Evolutionary conservation across 2,888 invertebrate genomes (phyloP).

Genomic region (Ligdia adustata): DNA sequence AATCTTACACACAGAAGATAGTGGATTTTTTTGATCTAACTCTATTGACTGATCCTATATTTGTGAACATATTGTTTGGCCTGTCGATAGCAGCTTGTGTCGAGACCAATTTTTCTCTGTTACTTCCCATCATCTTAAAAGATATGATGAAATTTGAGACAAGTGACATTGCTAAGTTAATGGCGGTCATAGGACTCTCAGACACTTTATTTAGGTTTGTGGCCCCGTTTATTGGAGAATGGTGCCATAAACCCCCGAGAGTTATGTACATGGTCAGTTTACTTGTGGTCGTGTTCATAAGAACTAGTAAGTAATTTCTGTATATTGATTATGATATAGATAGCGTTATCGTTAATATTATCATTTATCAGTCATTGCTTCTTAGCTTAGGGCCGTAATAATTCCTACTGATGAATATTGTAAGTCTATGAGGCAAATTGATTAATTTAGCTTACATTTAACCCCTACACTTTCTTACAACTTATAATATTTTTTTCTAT

Average conservation of each 20-base stretch:
- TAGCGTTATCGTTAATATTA: conserved; percentile 3
- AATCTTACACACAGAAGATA: conserved; percentile 55
- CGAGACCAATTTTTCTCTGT: conserved; percentile 87
- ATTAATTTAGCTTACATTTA: too few relatives aligned
- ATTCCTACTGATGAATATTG: too few relatives aligned
- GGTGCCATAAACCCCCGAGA: conserved; percentile 84
- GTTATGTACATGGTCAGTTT: conserved; percentile 87
- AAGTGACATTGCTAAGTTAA: conserved; percentile 83
- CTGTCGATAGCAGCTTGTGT: conserved; percentile 87
- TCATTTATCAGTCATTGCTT: conserved; percentile 6
- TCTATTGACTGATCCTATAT: conserved; percentile 86
- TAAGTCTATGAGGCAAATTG: too few relatives aligned
- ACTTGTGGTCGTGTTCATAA: conserved; percentile 81
- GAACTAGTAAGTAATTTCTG: conserved; percentile 83
- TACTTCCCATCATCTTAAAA: conserved; percentile 87
- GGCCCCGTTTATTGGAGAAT: conserved; percentile 87
- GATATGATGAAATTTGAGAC: conserved; percentile 85
- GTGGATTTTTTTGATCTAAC: conserved; percentile 86
- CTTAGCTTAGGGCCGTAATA: neutral
- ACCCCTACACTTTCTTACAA: too few relatives aligned
- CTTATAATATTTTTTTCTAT: too few relatives aligned
- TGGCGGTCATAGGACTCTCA: conserved; percentile 85
- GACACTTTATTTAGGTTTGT: conserved; percentile 85
- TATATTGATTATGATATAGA: neutral
- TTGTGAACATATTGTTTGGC: conserved; percentile 87